Evolutionary conservation across 1,140 invertebrate species (phyloP).

Genomic region (Drosophila obscura): DNA sequence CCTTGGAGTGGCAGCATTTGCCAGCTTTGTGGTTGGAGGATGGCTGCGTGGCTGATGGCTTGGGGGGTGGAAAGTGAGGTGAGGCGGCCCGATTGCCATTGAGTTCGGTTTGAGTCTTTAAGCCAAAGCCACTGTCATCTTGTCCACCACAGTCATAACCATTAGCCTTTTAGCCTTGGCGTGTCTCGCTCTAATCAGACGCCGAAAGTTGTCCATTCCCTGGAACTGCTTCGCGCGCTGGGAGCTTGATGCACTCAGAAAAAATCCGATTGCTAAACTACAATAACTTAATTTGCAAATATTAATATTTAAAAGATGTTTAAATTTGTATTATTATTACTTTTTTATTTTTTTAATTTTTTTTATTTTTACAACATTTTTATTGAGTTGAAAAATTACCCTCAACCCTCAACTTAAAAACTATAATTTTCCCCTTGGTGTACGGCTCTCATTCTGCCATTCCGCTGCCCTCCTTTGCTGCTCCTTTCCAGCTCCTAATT

Average conservation of each 20-base stretch:
- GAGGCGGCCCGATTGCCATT: not conserved
- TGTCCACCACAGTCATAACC: slow-evolving; percentile 81
- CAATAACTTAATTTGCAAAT: too few relatives aligned
- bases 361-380: too few relatives aligned
- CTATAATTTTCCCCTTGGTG: not conserved
- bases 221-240: not conserved
- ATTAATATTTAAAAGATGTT: too few relatives aligned
- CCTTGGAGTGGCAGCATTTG: slow-evolving; percentile 13
- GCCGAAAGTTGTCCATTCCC: slow-evolving; percentile 49
- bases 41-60: not conserved
- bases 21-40: slow-evolving; percentile 18
- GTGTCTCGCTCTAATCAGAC: slow-evolving; percentile 77
- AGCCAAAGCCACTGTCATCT: slow-evolving; percentile 71
- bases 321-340: too few relatives aligned
- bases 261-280: too few relatives aligned
- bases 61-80: too few relatives aligned
- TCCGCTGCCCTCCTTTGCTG: not conserved
- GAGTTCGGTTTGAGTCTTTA: slow-evolving; percentile 36
- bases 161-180: slow-evolving; percentile 79
- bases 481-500: slow-evolving; percentile 3
- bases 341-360: too few relatives aligned
- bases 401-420: too few relatives aligned
- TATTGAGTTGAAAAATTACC: too few relatives aligned
- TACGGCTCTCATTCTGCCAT: not conserved
- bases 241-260: too few relatives aligned